Conservation (phyloP, 2,888 invertebrate genomes). For the Mechanitis mazaeus region DNA sequence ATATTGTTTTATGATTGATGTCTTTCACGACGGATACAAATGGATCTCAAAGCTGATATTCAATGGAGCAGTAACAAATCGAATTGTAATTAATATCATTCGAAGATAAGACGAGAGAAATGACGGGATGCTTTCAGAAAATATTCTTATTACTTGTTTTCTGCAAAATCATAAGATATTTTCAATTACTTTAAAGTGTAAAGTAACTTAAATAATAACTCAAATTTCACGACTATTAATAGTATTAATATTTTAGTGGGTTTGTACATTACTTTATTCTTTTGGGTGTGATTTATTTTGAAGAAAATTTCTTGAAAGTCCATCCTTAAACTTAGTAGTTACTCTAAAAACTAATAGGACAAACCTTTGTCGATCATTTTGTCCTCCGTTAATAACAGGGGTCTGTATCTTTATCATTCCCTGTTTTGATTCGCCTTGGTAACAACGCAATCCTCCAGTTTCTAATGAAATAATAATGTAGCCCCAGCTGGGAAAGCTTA, state of each 20-base stretch:
- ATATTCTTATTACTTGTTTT: constrained; percentile 3
- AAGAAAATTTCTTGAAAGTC: too few species aligned
- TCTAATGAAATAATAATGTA: constrained; percentile 50
- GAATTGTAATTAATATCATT: constrained; percentile 28
- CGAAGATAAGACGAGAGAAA: constrained; percentile 24
- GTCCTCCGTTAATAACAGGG: too few species aligned
- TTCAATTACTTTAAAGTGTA: neutral
- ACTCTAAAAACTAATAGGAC: too few species aligned
- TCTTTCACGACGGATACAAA: constrained; percentile 31
- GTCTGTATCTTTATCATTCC: constrained; percentile 20
- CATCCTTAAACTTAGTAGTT: too few species aligned
- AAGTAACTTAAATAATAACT: too few species aligned
- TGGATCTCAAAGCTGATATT: constrained; percentile 30
- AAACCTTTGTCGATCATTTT: too few species aligned
- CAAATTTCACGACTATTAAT: too few species aligned
- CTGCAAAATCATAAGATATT: neutral
- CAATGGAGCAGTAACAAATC: constrained; percentile 26
- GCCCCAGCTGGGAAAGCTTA: constrained; percentile 39
- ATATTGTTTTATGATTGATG: constrained; percentile 35
- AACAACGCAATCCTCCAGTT: constrained; percentile 38
- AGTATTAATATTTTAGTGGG: too few species aligned
- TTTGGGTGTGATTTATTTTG: neutral
- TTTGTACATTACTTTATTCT: too few species aligned
- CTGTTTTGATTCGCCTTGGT: constrained; percentile 27
- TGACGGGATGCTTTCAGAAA: constrained; percentile 20